Conservation (phyloP, 2,797 vertebrate species). For the Hylomyscus alleni region DNA sequence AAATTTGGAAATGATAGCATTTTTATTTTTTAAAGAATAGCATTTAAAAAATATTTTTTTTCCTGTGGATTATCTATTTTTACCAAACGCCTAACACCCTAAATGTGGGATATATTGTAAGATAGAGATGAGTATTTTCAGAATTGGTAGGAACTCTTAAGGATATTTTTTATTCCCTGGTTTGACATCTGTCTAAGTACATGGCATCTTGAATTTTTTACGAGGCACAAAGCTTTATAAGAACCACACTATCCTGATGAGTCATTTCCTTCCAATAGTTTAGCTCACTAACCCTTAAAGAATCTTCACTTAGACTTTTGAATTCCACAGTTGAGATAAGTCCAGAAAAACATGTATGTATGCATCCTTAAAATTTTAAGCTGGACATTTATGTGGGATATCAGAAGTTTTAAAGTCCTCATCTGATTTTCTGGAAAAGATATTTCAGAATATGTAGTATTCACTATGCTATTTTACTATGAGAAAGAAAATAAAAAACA, state of each 20-base stretch:
- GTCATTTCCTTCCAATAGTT: neutral
- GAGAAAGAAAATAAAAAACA: conserved; percentile 29
- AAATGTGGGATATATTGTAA: neutral
- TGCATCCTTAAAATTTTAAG: conserved; percentile 16
- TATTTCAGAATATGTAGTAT: conserved; percentile 61
- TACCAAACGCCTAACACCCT: neutral
- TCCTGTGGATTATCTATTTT: neutral
- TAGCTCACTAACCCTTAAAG: neutral
- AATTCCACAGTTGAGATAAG: conserved; percentile 61
- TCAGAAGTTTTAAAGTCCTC: conserved; percentile 66
- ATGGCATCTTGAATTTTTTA: neutral
- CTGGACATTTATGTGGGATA: conserved; percentile 61
- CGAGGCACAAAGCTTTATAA: neutral
- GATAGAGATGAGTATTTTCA: neutral
- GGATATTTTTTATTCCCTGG: neutral
- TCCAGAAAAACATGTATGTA: conserved; percentile 23
- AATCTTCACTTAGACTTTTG: conserved; percentile 30
- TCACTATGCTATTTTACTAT: neutral
- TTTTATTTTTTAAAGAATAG: neutral
- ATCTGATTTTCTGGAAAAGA: conserved; percentile 64
- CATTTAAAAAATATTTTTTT: neutral
- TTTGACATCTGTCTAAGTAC: neutral
- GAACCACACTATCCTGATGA: neutral
- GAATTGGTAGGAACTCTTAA: neutral
- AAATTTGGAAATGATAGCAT: neutral